Evolutionary conservation across 2,113 vertebrate genomes (phyloP).

Genomic region (Nicator chloris): DNA sequence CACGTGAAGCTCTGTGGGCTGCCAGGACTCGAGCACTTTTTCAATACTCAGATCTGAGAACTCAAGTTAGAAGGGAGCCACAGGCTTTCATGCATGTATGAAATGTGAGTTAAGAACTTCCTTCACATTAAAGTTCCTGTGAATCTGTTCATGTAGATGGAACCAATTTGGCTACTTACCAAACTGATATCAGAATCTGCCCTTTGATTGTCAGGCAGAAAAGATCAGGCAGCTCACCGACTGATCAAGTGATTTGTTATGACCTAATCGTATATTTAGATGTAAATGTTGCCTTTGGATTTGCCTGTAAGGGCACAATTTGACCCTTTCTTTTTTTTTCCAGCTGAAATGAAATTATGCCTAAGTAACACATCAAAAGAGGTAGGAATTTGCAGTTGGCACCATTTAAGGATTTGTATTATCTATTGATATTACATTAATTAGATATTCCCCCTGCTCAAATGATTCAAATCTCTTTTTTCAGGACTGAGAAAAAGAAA

Average conservation of each 20-base stretch:
- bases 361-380: conserved; percentile 12
- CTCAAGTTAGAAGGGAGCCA: background rate
- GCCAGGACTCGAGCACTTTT: background rate
- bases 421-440: background rate
- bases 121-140: background rate
- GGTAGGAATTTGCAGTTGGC: background rate
- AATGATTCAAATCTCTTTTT: background rate
- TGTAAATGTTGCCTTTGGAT: conserved; percentile 18
- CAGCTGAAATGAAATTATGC: conserved; percentile 8
- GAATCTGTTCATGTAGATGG: background rate
- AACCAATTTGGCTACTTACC: background rate
- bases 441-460: background rate
- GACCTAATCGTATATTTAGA: conserved; percentile 18
- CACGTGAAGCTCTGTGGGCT: background rate
- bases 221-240: background rate
- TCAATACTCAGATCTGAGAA: background rate
- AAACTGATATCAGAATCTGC: conserved; percentile 3
- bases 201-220: conserved; percentile 7
- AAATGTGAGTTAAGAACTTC: background rate
- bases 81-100: background rate
- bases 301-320: background rate
- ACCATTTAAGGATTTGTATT: background rate
- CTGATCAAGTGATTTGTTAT: conserved; percentile 13
- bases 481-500: background rate
- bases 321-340: background rate